Conservation (phyloP, 2,113 vertebrate genomes). For the Seriola quinqueradiata region DNA sequence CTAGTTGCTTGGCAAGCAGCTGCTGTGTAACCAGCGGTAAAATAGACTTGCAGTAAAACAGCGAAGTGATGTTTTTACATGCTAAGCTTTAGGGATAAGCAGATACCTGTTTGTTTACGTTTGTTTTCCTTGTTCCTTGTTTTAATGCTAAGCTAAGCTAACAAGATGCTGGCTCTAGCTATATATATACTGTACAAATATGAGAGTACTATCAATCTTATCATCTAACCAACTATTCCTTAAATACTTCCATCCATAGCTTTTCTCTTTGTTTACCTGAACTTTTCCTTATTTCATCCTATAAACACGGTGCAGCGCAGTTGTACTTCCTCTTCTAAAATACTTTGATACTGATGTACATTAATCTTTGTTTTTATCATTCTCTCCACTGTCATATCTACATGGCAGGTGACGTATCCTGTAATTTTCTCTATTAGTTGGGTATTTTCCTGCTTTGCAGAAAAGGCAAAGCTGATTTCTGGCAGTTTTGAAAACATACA, state of each 20-base stretch:
- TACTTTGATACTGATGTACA: neutral
- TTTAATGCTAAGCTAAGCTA: neutral
- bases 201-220: no score
- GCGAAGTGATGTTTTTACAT: no score
- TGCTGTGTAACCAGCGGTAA: neutral
- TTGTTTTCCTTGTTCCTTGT: neutral
- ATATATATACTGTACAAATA: no score
- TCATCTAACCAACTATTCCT: neutral
- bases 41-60: no score
- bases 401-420: slow-evolving; percentile 1
- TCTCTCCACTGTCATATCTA: neutral
- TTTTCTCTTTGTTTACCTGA: neutral
- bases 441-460: neutral
- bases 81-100: no score
- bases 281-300: neutral
- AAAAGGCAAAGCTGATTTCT: slow-evolving; percentile 6
- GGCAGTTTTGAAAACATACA: neutral
- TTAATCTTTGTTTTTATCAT: slow-evolving; percentile 26
- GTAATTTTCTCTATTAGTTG: neutral
- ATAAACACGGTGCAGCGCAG: neutral
- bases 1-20: no score
- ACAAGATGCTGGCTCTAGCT: neutral
- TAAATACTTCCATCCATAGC: neutral
- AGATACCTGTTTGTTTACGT: no score
- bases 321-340: neutral